Evolutionary conservation across 2,113 vertebrate genomes (phyloP).

Genomic region (Pseudolaguvia tuberculata): DNA sequence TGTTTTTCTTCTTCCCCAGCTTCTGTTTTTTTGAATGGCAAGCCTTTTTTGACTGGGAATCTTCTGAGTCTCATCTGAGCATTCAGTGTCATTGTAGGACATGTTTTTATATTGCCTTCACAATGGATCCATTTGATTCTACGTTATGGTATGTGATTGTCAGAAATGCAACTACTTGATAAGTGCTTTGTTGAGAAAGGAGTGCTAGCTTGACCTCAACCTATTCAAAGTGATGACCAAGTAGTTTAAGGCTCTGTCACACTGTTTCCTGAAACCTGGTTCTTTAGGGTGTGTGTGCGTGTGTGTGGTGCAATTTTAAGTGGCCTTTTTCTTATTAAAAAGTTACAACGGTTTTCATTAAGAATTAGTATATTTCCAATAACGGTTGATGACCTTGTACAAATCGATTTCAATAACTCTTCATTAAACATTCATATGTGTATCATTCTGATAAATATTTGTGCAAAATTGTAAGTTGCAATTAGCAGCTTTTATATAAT

Average conservation of each 20-base stretch:
- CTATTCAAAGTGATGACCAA: constrained; percentile 76
- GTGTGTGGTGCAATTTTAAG: not conserved
- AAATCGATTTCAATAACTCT: not conserved
- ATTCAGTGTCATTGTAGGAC: constrained; percentile 89
- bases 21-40: constrained; percentile 73
- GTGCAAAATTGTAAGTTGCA: not conserved
- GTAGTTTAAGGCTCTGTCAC: constrained; percentile 70
- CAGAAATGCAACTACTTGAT: constrained; percentile 87
- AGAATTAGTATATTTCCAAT: not conserved
- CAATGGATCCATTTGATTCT: constrained; percentile 76
- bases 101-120: constrained; percentile 87
- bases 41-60: constrained; percentile 80
- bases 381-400: too few relatives aligned
- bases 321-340: not conserved
- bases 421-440: not conserved
- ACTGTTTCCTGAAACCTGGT: not conserved
- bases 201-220: constrained; percentile 84
- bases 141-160: constrained; percentile 85
- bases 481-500: not conserved
- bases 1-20: constrained; percentile 57
- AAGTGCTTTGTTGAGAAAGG: constrained; percentile 79
- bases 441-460: not conserved
- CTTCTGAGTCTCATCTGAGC: constrained; percentile 78
- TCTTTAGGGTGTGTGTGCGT: not conserved
- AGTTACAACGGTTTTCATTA: not conserved